phyloP scores from a whole-genome alignment of 2,888 invertebrate genomes.

The Sussaba pulchella region DNA sequence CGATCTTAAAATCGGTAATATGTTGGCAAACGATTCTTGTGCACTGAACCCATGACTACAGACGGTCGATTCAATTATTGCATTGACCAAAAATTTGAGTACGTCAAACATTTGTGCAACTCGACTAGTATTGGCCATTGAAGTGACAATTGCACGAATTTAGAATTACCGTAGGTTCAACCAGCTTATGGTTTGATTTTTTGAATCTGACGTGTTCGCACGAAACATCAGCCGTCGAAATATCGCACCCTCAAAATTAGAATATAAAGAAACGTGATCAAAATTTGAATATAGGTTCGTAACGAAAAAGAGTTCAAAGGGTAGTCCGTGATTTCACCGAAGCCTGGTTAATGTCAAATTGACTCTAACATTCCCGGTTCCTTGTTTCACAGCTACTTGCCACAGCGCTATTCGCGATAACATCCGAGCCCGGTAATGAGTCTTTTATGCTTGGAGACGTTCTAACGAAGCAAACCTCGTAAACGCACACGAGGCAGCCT shows the following conservation, averaged over 20 bases:
- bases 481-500: slow-evolving; percentile 72
- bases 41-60: neutral
- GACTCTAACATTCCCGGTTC: slow-evolving; percentile 68
- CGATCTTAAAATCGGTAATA: neutral
- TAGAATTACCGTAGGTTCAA: neutral
- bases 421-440: slow-evolving; percentile 74
- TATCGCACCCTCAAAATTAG: too few species aligned
- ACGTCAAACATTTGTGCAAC: neutral
- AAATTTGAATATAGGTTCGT: neutral
- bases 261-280: neutral
- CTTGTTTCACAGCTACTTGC: slow-evolving; percentile 41
- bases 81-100: neutral
- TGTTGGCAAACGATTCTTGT: neutral
- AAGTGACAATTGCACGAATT: neutral
- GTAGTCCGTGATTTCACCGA: slow-evolving; percentile 20
- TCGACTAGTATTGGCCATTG: neutral
- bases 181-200: too few species aligned
- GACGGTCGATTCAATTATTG: neutral
- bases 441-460: slow-evolving; percentile 76
- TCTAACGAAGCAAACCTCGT: slow-evolving; percentile 77
- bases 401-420: slow-evolving; percentile 62
- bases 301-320: neutral
- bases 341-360: slow-evolving; percentile 67
- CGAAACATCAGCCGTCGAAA: too few species aligned
- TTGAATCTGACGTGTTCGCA: too few species aligned